These are phyloP conservation scores for Octodon degus DNA, from an alignment of 2,113 vertebrate species.

Conservation along the genomic window DNA sequence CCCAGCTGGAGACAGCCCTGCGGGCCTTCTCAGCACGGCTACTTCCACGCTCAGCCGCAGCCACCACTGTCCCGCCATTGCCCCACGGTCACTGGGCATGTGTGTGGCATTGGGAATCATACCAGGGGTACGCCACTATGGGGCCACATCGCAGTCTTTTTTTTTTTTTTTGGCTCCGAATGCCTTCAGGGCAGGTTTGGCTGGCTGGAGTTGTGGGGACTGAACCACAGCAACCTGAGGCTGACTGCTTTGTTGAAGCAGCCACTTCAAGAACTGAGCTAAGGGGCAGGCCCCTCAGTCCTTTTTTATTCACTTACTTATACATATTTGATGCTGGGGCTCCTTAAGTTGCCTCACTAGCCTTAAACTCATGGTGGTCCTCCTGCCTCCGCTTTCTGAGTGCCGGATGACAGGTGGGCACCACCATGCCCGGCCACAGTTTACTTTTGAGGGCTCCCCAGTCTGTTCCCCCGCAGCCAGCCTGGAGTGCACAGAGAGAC, in stretches of 20 bases:
- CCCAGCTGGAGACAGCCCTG: background rate
- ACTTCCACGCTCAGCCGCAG: background rate
- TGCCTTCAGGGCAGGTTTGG: no score
- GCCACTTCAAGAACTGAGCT: no score
- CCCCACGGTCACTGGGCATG: background rate
- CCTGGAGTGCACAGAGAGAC: background rate
- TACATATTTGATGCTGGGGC: background rate
- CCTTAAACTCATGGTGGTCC: background rate
- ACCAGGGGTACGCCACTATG: background rate
- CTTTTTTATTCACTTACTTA: background rate
- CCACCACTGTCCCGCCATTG: background rate
- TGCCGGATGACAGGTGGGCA: background rate
- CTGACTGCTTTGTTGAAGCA: no score
- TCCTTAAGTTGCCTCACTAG: background rate
- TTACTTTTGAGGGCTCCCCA: background rate
- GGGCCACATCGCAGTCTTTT: background rate
- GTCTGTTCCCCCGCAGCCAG: background rate
- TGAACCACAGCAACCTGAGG: no score
- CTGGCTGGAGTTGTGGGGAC: no score
- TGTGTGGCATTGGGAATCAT: background rate
- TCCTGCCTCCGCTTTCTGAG: background rate
- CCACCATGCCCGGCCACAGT: background rate
- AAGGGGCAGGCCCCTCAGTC: background rate
- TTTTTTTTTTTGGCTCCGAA: background rate
- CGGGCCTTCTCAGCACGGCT: background rate